Evolutionary conservation across 1,140 invertebrate genomes (phyloP).

Genomic region (Pantala flavescens): DNA sequence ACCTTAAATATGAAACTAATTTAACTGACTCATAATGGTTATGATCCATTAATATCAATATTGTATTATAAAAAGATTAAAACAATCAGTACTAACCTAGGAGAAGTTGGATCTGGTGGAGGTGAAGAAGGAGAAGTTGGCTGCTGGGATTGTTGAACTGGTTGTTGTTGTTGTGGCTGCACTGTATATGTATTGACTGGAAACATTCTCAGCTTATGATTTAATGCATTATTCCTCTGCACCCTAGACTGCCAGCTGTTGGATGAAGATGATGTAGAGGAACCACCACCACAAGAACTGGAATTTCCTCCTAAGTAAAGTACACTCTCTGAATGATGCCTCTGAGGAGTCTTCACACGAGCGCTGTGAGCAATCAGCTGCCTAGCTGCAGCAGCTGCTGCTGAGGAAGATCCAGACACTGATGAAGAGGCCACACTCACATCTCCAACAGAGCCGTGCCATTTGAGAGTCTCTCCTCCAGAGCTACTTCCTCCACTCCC

Average conservation of each 20-base stretch:
- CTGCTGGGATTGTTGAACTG: slow-evolving; percentile 15
- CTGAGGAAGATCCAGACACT: not conserved
- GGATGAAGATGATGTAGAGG: slow-evolving; percentile 12
- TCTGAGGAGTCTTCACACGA: slow-evolving; percentile 64
- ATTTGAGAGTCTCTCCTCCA: slow-evolving; percentile 65
- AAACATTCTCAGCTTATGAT: slow-evolving; percentile 38
- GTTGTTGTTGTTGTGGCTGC: slow-evolving; percentile 31
- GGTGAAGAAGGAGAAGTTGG: slow-evolving; percentile 22
- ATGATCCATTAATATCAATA: no score
- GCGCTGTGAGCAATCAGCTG: slow-evolving; percentile 70
- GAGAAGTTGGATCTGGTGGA: slow-evolving; percentile 17
- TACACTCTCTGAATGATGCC: slow-evolving; percentile 70
- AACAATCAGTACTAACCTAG: not conserved
- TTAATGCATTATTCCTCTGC: slow-evolving; percentile 33
- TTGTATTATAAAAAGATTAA: no score
- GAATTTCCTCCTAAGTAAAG: slow-evolving; percentile 45
- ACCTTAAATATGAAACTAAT: no score
- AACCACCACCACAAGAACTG: slow-evolving; percentile 1
- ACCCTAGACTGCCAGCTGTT: slow-evolving; percentile 26
- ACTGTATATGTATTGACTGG: slow-evolving; percentile 49
- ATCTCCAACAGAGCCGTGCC: slow-evolving; percentile 68
- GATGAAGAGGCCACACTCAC: slow-evolving; percentile 45
- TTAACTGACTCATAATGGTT: no score
- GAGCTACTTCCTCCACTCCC: slow-evolving; percentile 55
- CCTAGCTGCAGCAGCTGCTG: slow-evolving; percentile 32